Evolutionary conservation across 2,113 vertebrate species (phyloP).

Genomic region (Grantiella picta): DNA sequence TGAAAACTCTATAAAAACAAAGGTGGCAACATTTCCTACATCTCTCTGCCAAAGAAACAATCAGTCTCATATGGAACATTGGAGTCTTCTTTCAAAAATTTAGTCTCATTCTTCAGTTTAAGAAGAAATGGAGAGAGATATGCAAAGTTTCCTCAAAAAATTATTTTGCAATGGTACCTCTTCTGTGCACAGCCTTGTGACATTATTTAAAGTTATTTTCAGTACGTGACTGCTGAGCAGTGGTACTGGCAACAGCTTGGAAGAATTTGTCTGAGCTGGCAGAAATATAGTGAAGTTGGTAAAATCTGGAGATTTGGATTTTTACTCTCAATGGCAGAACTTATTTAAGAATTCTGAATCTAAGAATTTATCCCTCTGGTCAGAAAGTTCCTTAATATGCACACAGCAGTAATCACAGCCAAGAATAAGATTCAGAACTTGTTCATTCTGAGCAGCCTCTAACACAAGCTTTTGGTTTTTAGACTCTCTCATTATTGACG

Average conservation of each 20-base stretch:
- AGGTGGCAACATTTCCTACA: neutral
- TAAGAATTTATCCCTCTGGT: neutral
- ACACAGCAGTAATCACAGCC: neutral
- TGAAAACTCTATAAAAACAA: neutral
- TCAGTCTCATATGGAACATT: neutral
- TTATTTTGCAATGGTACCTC: neutral
- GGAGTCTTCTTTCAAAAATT: neutral
- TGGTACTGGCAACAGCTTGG: neutral
- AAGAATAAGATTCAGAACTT: neutral
- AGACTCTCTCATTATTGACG: neutral
- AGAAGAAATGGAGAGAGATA: neutral
- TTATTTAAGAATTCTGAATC: neutral
- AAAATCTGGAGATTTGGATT: neutral
- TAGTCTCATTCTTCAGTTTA: neutral
- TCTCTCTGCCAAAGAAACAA: neutral
- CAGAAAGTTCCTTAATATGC: neutral
- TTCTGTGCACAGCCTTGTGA: neutral
- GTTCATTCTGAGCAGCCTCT: neutral
- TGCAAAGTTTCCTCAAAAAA: neutral
- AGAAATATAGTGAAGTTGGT: neutral
- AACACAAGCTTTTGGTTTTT: neutral
- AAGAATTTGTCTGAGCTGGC: neutral
- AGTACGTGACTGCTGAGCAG: neutral
- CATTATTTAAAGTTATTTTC: neutral
- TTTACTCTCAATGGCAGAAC: neutral